phyloP scores from a whole-genome alignment of 1,140 invertebrate species.

The Capitella teleta region DNA sequence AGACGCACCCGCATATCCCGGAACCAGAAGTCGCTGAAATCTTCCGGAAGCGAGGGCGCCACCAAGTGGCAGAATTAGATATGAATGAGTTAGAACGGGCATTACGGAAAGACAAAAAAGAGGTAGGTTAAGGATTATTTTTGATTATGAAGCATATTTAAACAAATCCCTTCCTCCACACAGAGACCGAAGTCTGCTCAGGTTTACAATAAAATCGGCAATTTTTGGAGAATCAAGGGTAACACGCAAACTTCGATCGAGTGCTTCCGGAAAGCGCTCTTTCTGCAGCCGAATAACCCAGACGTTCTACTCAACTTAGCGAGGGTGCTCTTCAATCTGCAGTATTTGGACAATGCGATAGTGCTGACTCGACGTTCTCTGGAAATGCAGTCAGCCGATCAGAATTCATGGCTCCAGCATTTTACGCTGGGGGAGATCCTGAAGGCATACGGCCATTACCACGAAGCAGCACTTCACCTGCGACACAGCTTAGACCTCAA shows the following conservation, averaged over 20 bases:
- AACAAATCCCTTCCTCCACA: slow-evolving; percentile 24
- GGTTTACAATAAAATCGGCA: slow-evolving; percentile 77
- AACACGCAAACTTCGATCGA: slow-evolving; percentile 68
- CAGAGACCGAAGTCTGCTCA: slow-evolving; percentile 74
- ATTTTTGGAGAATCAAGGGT: slow-evolving; percentile 70
- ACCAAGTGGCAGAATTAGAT: slow-evolving; percentile 61
- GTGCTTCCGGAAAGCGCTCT: slow-evolving; percentile 71
- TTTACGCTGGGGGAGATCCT: slow-evolving; percentile 59
- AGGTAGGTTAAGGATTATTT: slow-evolving; percentile 43
- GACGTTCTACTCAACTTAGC: slow-evolving; percentile 73
- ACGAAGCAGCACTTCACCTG: slow-evolving; percentile 69
- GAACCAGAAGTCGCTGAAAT: slow-evolving; percentile 62
- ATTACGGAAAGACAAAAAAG: slow-evolving; percentile 67
- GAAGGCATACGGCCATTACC: slow-evolving; percentile 66
- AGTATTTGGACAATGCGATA: slow-evolving; percentile 78
- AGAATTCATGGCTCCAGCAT: slow-evolving; percentile 79
- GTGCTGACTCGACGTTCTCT: slow-evolving; percentile 64
- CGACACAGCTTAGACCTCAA: slow-evolving; percentile 66
- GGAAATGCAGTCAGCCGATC: slow-evolving; percentile 63
- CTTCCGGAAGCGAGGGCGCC: slow-evolving; percentile 60
- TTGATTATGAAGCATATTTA: no score
- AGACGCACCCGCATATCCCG: slow-evolving; percentile 54
- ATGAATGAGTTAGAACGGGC: slow-evolving; percentile 63
- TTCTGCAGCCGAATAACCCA: slow-evolving; percentile 72
- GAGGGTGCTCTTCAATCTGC: slow-evolving; percentile 67